Evolutionary conservation across 2,797 vertebrate genomes (phyloP), one percentile per base, ranked within the genome.

Genomic region (Siniperca scherzeri): DNA sequence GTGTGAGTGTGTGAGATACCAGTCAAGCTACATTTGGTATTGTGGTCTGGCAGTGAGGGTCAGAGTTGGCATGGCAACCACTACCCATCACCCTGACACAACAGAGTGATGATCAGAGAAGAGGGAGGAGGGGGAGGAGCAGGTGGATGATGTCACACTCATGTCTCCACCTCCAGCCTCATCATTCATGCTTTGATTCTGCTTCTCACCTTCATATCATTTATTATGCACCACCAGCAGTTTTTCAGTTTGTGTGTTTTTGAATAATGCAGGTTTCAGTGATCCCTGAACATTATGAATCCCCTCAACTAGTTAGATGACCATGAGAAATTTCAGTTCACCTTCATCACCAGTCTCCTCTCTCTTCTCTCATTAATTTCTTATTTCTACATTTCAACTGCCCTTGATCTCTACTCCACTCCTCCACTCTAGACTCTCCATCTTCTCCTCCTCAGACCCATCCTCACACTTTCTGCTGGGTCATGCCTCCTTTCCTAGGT

Each of bases 281-380:
- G 60, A 64, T 38, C 57, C 66, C 13, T 78, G 70, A 84, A 80
- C 80, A 79, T 84, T 38, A 80, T 27, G 38, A 60, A 50, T 16
- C 4, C 27, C 52, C 64, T 61, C 17, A 70, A 27, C 27, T 60
- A 36, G 13, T 53, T 74, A 59, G 70, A 57, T 50, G 75, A 50
- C 40, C 36, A 42, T 17, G 8, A 38, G 5, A 66, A 36, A 44
- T 36, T 33, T 71, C 40, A 59, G 22, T 33, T 84, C 38, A 36
- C 27, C 14, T 55, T 69, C 59, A 68, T 56, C 48, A 60, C 55
- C 76, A 44, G 14, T 12, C 60, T n/a, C 40, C 46, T 48, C 17
- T 56, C 14, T 55, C 30, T 61, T 64, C 14, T 59, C 4, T 74
- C 44, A 25, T 70, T 73, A 38, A 44, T 56, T 72, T 60, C 0